Evolutionary conservation across 2,888 invertebrate species (phyloP).

Genomic region (Cheilosia vulpina): DNA sequence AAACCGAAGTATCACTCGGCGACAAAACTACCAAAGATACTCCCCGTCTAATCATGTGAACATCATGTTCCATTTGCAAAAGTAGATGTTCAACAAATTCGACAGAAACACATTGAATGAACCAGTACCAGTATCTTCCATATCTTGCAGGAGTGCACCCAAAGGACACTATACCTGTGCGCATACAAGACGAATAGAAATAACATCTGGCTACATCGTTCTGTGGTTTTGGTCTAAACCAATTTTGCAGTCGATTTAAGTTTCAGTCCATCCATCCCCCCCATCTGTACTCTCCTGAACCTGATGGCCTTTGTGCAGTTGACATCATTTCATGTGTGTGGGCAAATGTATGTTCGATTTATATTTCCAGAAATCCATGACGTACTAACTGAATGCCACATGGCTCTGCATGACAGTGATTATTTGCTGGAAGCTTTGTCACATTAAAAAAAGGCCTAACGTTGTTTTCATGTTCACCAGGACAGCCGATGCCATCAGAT

Average conservation of each 20-base stretch:
- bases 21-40: neutral
- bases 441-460: conserved; percentile 4
- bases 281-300: neutral
- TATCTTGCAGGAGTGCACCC: neutral
- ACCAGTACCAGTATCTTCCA: conserved; percentile 24
- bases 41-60: neutral
- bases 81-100: conserved; percentile 6
- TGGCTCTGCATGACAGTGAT: conserved; percentile 28
- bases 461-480: conserved; percentile 15
- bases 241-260: conserved; percentile 63
- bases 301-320: conserved; percentile 48
- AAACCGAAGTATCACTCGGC: neutral
- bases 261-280: conserved; percentile 7
- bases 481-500: conserved; percentile 25
- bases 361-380: conserved; percentile 13
- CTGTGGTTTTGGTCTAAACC: conserved; percentile 58
- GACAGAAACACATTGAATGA: neutral
- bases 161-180: conserved; percentile 8
- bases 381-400: conserved; percentile 25
- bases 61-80: conserved; percentile 14
- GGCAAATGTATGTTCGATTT: conserved; percentile 7
- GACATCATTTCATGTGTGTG: conserved; percentile 35
- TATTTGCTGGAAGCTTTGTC: conserved; percentile 38
- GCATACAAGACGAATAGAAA: conserved; percentile 30
- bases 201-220: conserved; percentile 19